Evolutionary conservation across 2,888 invertebrate species (phyloP).

Genomic region (Loripinus fragilis): DNA sequence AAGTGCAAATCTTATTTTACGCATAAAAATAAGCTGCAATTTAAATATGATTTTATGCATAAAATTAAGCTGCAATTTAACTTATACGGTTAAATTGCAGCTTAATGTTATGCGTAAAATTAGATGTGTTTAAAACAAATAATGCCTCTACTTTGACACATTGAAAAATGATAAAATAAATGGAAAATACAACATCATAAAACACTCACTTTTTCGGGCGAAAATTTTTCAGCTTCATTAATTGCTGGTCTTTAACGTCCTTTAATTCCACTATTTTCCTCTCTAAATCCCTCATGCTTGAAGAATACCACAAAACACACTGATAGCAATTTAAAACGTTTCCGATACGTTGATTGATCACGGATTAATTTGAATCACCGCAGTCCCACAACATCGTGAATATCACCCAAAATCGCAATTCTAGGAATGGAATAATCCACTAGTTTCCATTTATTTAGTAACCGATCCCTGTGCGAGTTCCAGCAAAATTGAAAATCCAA

Average conservation of each 20-base stretch:
- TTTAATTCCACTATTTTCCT: slow-evolving; percentile 57
- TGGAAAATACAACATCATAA: background rate
- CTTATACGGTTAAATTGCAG: too few relatives aligned
- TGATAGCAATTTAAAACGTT: slow-evolving; percentile 2
- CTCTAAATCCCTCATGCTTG: slow-evolving; percentile 54
- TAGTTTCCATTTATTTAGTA: slow-evolving; percentile 16
- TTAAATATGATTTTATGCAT: too few relatives aligned
- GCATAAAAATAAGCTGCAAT: too few relatives aligned
- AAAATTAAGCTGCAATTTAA: too few relatives aligned
- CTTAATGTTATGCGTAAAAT: too few relatives aligned
- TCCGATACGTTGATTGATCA: slow-evolving; percentile 11
- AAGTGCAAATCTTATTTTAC: too few relatives aligned
- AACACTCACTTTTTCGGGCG: slow-evolving; percentile 52
- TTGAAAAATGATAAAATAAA: background rate
- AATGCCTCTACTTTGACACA: too few relatives aligned
- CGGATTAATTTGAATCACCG: background rate
- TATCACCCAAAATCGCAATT: background rate
- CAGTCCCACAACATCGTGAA: slow-evolving; percentile 5
- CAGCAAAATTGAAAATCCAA: slow-evolving; percentile 17
- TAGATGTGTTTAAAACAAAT: too few relatives aligned
- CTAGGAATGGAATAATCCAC: background rate
- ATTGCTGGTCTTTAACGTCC: slow-evolving; percentile 51
- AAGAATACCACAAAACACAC: background rate
- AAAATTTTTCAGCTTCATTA: slow-evolving; percentile 60
- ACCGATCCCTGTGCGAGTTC: background rate